Percentiles rank a stretch among this genome's conserved stretches.
Evolutionary conservation across 2,113 vertebrate genomes (phyloP).

Genomic region (Gulo gulo): DNA sequence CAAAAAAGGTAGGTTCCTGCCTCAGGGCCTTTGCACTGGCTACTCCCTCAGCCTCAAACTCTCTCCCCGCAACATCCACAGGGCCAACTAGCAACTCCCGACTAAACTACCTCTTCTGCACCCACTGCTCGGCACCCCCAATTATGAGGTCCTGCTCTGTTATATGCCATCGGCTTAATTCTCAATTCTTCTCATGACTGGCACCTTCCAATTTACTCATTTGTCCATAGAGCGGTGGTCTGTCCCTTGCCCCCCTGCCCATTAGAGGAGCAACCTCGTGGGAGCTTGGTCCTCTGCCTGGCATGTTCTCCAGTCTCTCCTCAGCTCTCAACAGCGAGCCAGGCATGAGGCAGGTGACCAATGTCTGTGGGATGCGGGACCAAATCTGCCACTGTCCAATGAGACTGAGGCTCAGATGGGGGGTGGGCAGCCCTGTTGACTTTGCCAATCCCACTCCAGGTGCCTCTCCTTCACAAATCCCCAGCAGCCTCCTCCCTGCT

Average conservation of each 20-base stretch:
- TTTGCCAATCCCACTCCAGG: neutral
- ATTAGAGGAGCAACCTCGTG: neutral
- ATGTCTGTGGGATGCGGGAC: neutral
- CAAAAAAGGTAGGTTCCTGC: neutral
- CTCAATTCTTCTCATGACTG: neutral
- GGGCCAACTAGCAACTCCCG: neutral
- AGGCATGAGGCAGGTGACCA: neutral
- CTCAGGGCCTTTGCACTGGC: neutral
- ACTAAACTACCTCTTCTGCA: neutral
- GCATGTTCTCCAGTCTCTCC: neutral
- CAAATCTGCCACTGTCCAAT: too few species aligned
- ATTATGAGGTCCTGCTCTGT: neutral
- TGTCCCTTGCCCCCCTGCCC: neutral
- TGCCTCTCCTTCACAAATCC: neutral
- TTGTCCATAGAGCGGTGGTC: neutral
- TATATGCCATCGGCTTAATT: neutral
- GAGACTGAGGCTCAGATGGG: neutral
- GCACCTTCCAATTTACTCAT: neutral
- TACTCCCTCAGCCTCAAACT: neutral
- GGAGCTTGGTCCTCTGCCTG: too few species aligned
- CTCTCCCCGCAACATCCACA: neutral
- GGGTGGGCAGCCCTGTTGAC: neutral
- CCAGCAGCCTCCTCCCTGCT: neutral
- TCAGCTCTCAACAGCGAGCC: neutral
- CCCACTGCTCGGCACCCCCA: neutral